Conservation (phyloP, 2,113 vertebrate species). For the Tragulus kanchil region DNA sequence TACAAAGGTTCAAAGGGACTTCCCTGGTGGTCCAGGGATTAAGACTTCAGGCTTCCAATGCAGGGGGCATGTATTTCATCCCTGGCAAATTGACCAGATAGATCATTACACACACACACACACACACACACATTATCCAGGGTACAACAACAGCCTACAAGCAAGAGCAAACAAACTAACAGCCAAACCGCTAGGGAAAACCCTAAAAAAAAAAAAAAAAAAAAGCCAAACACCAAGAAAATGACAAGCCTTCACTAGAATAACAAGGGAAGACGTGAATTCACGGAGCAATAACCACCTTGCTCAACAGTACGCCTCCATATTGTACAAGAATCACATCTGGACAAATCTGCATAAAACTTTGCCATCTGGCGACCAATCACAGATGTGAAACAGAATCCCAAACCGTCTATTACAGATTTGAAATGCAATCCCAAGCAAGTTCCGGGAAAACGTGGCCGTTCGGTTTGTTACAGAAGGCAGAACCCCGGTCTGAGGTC, state of each 20-base stretch:
- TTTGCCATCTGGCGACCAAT: background rate
- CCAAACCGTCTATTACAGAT: background rate
- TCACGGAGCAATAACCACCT: background rate
- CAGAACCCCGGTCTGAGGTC: rapidly evolving
- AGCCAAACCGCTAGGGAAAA: background rate
- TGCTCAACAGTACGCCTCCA: background rate
- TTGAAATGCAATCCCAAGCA: background rate
- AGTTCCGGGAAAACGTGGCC: background rate
- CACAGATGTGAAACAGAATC: too few species aligned
- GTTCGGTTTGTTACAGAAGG: background rate
- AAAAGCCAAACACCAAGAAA: background rate
- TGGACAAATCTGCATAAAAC: background rate
- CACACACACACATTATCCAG: too few species aligned
- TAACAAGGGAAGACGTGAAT: background rate
- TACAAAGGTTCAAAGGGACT: background rate
- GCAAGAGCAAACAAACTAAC: background rate
- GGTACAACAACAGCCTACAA: too few species aligned
- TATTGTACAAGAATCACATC: background rate
- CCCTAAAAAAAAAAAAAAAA: background rate
- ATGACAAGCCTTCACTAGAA: background rate
- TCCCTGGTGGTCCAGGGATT: too few species aligned
- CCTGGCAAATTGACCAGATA: too few species aligned
- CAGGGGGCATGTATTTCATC: too few species aligned
- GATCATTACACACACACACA: too few species aligned
- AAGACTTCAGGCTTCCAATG: too few species aligned